phyloP scores from a whole-genome alignment of 2,888 invertebrate species.

The Resseliella maxima region DNA sequence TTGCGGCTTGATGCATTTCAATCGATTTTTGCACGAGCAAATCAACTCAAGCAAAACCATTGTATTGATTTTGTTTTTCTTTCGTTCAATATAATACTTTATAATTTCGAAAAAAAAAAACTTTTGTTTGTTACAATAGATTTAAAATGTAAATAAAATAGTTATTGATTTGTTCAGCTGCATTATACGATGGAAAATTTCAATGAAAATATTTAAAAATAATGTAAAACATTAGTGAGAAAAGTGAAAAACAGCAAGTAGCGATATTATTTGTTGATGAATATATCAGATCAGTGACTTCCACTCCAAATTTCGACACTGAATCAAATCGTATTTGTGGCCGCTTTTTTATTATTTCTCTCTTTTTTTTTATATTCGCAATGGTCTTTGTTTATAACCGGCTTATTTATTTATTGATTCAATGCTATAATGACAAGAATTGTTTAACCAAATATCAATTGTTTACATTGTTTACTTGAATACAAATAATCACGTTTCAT shows the following conservation, averaged over 20 bases:
- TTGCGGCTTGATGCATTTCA: background rate
- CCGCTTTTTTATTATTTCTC: background rate
- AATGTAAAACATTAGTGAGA: background rate
- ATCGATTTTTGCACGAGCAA: background rate
- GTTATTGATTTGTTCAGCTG: conserved; percentile 30
- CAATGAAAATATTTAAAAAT: background rate
- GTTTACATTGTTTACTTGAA: background rate
- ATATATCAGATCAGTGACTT: conserved; percentile 30
- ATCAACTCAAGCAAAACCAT: no score
- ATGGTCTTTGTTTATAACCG: background rate
- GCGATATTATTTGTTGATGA: background rate
- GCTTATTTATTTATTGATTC: background rate
- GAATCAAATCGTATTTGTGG: no score
- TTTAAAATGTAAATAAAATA: conserved; percentile 35
- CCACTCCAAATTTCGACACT: background rate
- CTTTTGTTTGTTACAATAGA: background rate
- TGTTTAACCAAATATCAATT: conserved; percentile 26
- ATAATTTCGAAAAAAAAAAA: background rate
- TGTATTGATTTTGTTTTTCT: no score
- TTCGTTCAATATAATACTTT: background rate
- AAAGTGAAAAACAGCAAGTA: background rate
- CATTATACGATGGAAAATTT: conserved; percentile 10
- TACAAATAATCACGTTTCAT: background rate
- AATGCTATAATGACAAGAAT: conserved; percentile 14
- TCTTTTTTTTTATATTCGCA: background rate